Evolutionary conservation across 2,888 invertebrate genomes (phyloP), one percentile per base, ranked within the genome.

Genomic region (Caenorhabditis sp.): DNA sequence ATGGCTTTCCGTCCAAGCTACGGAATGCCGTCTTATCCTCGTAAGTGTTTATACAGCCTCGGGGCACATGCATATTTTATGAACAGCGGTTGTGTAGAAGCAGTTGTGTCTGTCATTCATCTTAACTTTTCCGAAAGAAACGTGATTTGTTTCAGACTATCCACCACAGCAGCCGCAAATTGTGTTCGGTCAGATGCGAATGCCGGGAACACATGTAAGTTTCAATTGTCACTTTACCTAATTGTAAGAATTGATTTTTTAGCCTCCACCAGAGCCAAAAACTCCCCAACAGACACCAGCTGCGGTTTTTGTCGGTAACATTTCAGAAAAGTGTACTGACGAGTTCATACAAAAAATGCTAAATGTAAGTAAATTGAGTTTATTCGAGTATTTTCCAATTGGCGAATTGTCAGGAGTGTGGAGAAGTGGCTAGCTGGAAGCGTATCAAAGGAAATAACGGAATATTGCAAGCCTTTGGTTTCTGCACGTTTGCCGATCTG

Each of bases 301-400:
- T 40, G 98, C 98, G 0, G 97, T 98, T 2, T 98, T 98, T 93
- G 96, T 98, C 61, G 98, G 98, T 58, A 98, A 97, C 92, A 97
- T 99, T 76, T 96, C 96, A 91, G 96, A 97, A 88, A 95, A 96
- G 88, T 97, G 97, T 50, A 97, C 97, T 0, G 98, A 99, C 93
- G 94, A 95, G 11, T 96, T 99, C 95, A 95, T 99, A 47, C 95
- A 97, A 87, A 95, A 96, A 88, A 95, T 99, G 91, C 94, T 99
- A 67, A 95, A 93, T 91, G 93, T 93, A 51, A 60, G 65, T 71
- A 55, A n/a, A n/a, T n/a, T n/a, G n/a, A n/a, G n/a, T n/a, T n/a
- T n/a, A n/a, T n/a, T n/a, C n/a, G n/a, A n/a, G n/a, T n/a, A n/a
- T n/a, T n/a, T n/a, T n/a, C n/a, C n/a, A n/a, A n/a, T n/a, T n/a